Percentiles rank a stretch among this genome's conserved stretches.
Conservation (phyloP, 2,888 invertebrate genomes). For the Candidula unifasciata region DNA sequence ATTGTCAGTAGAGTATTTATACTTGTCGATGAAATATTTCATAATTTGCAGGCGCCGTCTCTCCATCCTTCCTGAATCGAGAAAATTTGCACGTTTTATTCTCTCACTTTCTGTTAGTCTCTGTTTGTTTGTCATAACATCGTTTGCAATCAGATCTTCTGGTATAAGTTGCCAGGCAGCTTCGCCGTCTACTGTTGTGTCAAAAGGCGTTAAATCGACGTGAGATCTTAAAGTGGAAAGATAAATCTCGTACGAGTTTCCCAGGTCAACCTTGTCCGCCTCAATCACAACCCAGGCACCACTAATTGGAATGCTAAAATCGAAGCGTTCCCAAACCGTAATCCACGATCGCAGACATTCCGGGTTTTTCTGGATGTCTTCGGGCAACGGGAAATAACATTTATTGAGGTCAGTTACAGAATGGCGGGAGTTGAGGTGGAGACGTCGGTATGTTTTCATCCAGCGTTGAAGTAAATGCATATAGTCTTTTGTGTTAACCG, state of each 20-base stretch:
- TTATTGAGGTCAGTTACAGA: slow-evolving; percentile 57
- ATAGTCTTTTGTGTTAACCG: slow-evolving; percentile 55
- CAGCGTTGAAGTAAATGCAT: slow-evolving; percentile 58
- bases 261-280: slow-evolving; percentile 22
- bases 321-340: slow-evolving; percentile 59
- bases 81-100: slow-evolving; percentile 32
- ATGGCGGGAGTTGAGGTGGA: slow-evolving; percentile 25
- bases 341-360: slow-evolving; percentile 59
- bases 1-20: slow-evolving; percentile 9
- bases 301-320: slow-evolving; percentile 58
- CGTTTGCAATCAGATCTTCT: slow-evolving; percentile 44
- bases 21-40: slow-evolving; percentile 45
- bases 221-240: slow-evolving; percentile 21
- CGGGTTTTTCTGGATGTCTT: slow-evolving; percentile 49
- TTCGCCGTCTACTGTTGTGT: slow-evolving; percentile 49
- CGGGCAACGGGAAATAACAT: slow-evolving; percentile 58
- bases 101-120: slow-evolving; percentile 41
- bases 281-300: slow-evolving; percentile 56
- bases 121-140: slow-evolving; percentile 52
- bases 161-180: slow-evolving; percentile 51
- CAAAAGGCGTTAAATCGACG: slow-evolving; percentile 24
- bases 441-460: slow-evolving; percentile 56
- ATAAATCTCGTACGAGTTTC: slow-evolving; percentile 44
- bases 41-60: slow-evolving; percentile 42
- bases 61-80: slow-evolving; percentile 49